phyloP scores from a whole-genome alignment of 2,888 invertebrate species.

The Cyaniris semiargus region DNA sequence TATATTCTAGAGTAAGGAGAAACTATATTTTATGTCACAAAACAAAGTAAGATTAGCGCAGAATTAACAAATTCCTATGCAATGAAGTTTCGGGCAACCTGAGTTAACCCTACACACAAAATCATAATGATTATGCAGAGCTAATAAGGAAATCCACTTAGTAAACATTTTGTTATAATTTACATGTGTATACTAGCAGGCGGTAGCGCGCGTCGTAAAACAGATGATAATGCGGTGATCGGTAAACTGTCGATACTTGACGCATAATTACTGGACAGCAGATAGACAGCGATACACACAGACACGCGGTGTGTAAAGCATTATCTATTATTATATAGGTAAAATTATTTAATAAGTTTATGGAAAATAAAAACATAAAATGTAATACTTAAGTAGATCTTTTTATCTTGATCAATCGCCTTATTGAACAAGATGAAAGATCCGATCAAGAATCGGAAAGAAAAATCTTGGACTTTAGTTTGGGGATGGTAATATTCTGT shows the following conservation, averaged over 20 bases:
- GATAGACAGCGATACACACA: constrained; percentile 47
- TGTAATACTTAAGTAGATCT: background rate
- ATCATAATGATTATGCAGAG: background rate
- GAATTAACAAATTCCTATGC: background rate
- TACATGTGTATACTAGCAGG: constrained; percentile 33
- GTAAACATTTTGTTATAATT: constrained; percentile 12
- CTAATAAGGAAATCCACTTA: background rate
- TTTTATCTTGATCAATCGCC: too few relatives aligned
- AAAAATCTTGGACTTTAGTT: background rate
- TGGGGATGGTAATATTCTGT: background rate
- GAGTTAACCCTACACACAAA: background rate
- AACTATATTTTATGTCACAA: too few relatives aligned
- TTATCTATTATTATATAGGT: background rate
- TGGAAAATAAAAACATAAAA: background rate
- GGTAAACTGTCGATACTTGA: constrained; percentile 44
- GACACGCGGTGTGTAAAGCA: background rate
- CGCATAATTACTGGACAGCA: constrained; percentile 51
- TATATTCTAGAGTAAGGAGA: too few relatives aligned
- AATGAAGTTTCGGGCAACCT: background rate
- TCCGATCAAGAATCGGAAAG: background rate
- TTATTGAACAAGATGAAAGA: background rate
- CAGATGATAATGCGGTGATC: constrained; percentile 46
- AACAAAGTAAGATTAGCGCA: background rate
- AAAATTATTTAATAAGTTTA: background rate
- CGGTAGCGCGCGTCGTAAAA: constrained; percentile 29